A percentile compares a stretch with the other conserved stretches of the same genome.
Conservation (phyloP, 2,797 vertebrate genomes). For the Apogon talboti region DNA sequence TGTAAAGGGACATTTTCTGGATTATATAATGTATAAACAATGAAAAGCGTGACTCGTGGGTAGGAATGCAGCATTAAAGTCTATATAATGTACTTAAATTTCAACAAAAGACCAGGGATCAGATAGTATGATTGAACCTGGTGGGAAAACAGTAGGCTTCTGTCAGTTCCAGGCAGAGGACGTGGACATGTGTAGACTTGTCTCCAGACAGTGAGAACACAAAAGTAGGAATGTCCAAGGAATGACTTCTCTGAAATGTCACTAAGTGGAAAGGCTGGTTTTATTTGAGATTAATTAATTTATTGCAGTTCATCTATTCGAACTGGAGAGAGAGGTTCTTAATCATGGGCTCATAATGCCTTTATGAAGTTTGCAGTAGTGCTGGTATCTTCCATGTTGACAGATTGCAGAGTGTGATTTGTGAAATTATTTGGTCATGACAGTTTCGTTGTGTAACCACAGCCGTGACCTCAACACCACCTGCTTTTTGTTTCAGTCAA, state of each 20-base stretch:
- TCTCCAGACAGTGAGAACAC: conserved; percentile 54
- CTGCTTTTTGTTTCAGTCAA: conserved; percentile 8
- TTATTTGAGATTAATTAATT: not conserved
- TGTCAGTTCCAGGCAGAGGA: conserved; percentile 37
- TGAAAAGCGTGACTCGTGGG: not conserved
- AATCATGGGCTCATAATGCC: not conserved
- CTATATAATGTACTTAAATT: not conserved
- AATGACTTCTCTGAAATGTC: conserved; percentile 33
- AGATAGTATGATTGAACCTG: conserved; percentile 24
- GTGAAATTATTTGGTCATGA: conserved; percentile 30
- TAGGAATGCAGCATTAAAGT: not conserved
- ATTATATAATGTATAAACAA: not conserved
- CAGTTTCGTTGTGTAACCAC: conserved; percentile 21
- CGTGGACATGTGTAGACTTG: conserved; percentile 61
- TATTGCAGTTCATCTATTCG: not conserved
- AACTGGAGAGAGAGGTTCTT: not conserved
- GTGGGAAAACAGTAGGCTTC: conserved; percentile 28
- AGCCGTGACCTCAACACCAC: conserved; percentile 11
- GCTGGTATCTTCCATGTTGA: not conserved
- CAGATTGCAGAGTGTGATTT: conserved; percentile 7
- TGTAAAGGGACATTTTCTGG: not conserved
- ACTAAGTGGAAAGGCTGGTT: conserved; percentile 22
- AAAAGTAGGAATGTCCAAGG: conserved; percentile 69
- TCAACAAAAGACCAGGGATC: not conserved
- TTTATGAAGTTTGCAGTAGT: not conserved